Conservation (phyloP, 2,888 invertebrate genomes). For the Lissocephala sabroskyi region DNA sequence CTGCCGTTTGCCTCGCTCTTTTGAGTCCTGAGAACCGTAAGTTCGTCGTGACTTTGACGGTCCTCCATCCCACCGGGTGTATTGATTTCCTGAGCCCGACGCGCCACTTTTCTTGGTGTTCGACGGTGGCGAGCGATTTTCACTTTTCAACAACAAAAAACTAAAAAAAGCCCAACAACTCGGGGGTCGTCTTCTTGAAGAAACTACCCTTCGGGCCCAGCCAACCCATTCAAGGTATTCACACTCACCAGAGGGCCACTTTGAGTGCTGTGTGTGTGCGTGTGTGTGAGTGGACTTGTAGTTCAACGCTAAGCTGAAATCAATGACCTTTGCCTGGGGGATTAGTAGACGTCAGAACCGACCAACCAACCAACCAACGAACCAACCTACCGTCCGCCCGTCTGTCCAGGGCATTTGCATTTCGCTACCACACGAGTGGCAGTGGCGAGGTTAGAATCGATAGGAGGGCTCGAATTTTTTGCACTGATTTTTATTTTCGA, state of each 20-base stretch:
- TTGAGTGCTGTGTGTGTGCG: no score
- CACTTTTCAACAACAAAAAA: constrained; percentile 46
- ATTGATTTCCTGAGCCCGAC: constrained; percentile 52
- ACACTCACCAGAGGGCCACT: background rate
- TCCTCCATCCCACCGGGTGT: no score
- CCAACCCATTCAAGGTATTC: constrained; percentile 1
- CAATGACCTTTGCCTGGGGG: constrained; percentile 62
- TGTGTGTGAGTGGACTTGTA: constrained; percentile 16
- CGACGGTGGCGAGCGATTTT: constrained; percentile 52
- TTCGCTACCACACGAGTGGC: no score
- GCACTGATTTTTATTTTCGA: no score
- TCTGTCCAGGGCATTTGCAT: no score
- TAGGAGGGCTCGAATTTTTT: no score
- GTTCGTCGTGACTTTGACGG: no score
- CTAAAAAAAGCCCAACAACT: constrained; percentile 4
- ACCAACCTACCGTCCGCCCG: no score
- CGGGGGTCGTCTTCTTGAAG: constrained; percentile 20
- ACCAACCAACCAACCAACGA: no score
- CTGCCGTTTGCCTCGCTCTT: no score
- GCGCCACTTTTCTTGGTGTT: constrained; percentile 18
- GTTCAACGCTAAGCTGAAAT: constrained; percentile 59
- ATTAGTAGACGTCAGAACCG: constrained; percentile 36
- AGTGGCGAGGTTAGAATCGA: constrained; percentile 49
- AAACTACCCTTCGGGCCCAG: constrained; percentile 49
- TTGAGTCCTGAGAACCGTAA: no score